Evolutionary conservation across 2,797 vertebrate species (phyloP), one percentile per base, ranked within the genome.

Genomic region (Sebastes minor): DNA sequence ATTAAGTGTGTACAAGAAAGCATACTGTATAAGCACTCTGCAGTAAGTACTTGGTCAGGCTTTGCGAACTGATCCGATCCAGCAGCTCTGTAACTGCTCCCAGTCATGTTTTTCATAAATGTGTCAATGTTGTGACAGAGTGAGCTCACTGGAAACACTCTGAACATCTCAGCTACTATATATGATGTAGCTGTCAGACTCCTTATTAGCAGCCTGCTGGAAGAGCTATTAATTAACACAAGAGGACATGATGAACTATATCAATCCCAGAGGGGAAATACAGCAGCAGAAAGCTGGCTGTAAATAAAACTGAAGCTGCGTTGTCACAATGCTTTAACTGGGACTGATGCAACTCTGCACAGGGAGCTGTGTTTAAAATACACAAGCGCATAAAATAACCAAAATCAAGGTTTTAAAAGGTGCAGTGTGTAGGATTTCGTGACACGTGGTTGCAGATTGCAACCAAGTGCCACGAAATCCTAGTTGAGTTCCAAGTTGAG

Each of bases 121-220:
- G 62, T 72, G 42, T 74, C 84, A 78, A 27, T 10, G 28, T 9
- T 8, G 27, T 81, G 76, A 83, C 38, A n/a, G 46, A 80, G 60
- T 56, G 63, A 73, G 57, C 65, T 83, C 60, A 75, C 8, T 73
- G 53, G 56, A 81, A 83, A 75, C 60, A 55, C 55, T 59, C 8
- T 32, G 20, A 61, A 65, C 61, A 52, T 72, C 42, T 64, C 22
- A 32, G 32, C 62, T 20, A 11, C 57, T 28, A 32, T 23, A 20
- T 46, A 11, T 46, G 16, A 20, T 64, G 55, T 42, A 28, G 25
- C 52, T 59, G 76, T 22, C 80, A 72, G 67, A 18, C 6, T 69
- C 4, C 33, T 55, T 59, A 73, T 82, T 81, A 85, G 80, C 86
- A 81, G 66, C 28, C 46, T 67, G 27, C 32, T 80, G 78, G 79